These are phyloP conservation scores for Austrolebias charrua DNA, from an alignment of 2,797 vertebrate species.

Conservation along the genomic window DNA sequence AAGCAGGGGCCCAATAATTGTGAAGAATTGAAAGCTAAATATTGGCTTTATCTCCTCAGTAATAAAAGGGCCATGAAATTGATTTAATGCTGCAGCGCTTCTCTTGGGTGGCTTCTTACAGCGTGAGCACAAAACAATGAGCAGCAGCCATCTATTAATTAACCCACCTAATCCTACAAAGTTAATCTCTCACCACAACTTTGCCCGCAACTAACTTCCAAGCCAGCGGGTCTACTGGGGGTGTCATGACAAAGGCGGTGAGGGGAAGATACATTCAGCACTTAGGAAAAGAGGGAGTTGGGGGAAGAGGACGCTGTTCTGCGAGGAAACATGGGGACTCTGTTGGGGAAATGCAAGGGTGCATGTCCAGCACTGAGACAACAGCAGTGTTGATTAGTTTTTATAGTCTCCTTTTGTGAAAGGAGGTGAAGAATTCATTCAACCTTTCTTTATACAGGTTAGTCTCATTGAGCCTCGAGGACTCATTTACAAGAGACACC, in stretches of 20 bases:
- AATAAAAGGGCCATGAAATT: slow-evolving; percentile 90
- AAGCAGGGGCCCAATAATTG: slow-evolving; percentile 80
- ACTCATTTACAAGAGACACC: no score
- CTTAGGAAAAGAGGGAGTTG: slow-evolving; percentile 58
- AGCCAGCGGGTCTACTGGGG: slow-evolving; percentile 74
- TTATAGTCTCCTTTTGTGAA: slow-evolving; percentile 55
- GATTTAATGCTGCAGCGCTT: slow-evolving; percentile 87
- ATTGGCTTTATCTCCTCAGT: slow-evolving; percentile 83
- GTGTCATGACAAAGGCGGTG: slow-evolving; percentile 74
- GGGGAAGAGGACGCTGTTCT: slow-evolving; percentile 43
- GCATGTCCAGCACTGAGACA: slow-evolving; percentile 68
- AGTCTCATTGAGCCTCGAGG: no score
- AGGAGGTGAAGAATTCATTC: slow-evolving; percentile 40
- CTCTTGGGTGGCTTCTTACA: slow-evolving; percentile 81
- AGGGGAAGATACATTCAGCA: slow-evolving; percentile 69
- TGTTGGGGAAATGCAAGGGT: slow-evolving; percentile 59
- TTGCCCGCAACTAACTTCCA: slow-evolving; percentile 80
- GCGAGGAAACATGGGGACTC: slow-evolving; percentile 51
- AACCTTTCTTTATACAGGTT: no score
- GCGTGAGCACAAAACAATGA: slow-evolving; percentile 83
- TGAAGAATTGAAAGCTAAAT: slow-evolving; percentile 85
- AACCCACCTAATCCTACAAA: slow-evolving; percentile 83
- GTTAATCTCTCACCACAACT: slow-evolving; percentile 83
- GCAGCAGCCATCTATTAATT: slow-evolving; percentile 88
- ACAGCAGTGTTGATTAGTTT: slow-evolving; percentile 65